These are phyloP conservation scores for Habroteleia sp. DNA, from an alignment of 2,888 invertebrate genomes.

Conservation along the genomic window DNA sequence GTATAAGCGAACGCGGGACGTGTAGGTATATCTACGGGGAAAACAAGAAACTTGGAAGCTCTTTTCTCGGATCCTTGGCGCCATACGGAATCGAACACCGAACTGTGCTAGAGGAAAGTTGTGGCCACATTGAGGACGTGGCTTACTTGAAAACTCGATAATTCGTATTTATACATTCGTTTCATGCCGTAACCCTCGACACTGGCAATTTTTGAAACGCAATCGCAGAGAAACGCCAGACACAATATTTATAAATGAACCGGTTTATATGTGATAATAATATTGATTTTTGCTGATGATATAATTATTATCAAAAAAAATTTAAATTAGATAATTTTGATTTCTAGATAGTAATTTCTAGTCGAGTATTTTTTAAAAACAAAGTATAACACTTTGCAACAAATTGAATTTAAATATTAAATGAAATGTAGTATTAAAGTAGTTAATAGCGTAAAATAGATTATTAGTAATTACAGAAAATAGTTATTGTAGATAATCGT, in stretches of 20 bases:
- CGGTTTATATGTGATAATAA: background rate
- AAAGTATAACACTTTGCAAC: background rate
- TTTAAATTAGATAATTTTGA: no score
- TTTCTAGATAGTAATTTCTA: no score
- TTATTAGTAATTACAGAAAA: slow-evolving; percentile 10
- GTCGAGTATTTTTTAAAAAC: no score
- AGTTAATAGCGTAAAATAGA: slow-evolving; percentile 28
- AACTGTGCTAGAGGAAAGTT: slow-evolving; percentile 67
- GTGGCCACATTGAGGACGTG: slow-evolving; percentile 39
- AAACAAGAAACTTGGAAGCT: slow-evolving; percentile 66
- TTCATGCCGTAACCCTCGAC: slow-evolving; percentile 28
- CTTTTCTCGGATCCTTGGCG: slow-evolving; percentile 41
- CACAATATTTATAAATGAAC: no score
- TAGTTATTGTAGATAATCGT: slow-evolving; percentile 6
- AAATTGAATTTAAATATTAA: slow-evolving; percentile 25
- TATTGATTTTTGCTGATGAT: slow-evolving; percentile 13
- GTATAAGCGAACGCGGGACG: slow-evolving; percentile 50
- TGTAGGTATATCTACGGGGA: slow-evolving; percentile 52
- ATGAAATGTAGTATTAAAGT: slow-evolving; percentile 10
- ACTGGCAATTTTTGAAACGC: slow-evolving; percentile 13
- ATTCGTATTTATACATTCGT: slow-evolving; percentile 59
- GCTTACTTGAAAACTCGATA: slow-evolving; percentile 59
- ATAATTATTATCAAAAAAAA: no score
- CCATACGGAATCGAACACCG: slow-evolving; percentile 66
- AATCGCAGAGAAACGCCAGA: background rate